phyloP scores from a whole-genome alignment of 2,888 invertebrate species.

The Dione juno region DNA sequence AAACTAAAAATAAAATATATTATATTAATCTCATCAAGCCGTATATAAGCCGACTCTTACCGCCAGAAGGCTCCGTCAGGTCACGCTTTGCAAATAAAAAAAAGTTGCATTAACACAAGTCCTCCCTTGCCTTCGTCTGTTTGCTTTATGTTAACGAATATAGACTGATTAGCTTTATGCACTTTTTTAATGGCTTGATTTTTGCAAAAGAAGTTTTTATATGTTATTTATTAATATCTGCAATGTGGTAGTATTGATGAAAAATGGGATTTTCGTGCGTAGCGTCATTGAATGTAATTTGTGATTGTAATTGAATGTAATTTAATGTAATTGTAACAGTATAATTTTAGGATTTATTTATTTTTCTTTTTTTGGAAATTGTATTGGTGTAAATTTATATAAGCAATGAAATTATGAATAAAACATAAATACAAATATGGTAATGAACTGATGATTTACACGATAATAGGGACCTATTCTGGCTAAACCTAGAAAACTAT shows the following conservation, averaged over 20 bases:
- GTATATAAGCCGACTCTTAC: constrained; percentile 52
- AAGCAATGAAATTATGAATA: no score
- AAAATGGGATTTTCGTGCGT: not conserved
- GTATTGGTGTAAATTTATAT: no score
- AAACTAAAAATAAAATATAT: not conserved
- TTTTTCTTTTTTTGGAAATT: no score
- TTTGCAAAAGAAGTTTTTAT: constrained; percentile 22
- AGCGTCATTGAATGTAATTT: no score
- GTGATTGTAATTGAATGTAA: no score
- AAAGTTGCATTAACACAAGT: constrained; percentile 56
- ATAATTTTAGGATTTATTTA: no score
- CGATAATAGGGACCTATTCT: no score
- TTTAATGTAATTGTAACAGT: no score
- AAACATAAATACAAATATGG: no score
- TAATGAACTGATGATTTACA: no score
- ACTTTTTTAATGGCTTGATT: constrained; percentile 48
- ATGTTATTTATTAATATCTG: not conserved
- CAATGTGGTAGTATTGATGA: not conserved
- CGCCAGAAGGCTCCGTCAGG: constrained; percentile 59
- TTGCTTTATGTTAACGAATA: constrained; percentile 49
- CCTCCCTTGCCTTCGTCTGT: constrained; percentile 51
- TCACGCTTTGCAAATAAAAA: constrained; percentile 62
- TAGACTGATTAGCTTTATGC: constrained; percentile 48
- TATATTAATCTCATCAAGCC: not conserved
- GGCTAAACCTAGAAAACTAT: no score